Conservation (phyloP, 2,888 invertebrate genomes). For the Acanthosoma haemorrhoidale region DNA sequence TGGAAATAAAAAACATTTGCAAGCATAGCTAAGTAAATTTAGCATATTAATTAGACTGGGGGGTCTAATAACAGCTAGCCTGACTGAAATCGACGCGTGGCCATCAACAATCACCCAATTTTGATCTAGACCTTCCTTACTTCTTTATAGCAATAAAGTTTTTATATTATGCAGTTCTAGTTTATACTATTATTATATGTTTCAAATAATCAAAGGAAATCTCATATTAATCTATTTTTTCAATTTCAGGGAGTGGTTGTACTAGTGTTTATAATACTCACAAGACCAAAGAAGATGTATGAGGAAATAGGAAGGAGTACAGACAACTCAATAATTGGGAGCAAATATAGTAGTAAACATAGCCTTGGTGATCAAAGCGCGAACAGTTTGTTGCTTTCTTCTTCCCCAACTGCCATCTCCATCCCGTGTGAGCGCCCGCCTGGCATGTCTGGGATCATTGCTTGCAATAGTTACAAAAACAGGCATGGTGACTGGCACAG, state of each 20-base stretch:
- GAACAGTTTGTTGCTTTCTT: not conserved
- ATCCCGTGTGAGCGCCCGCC: constrained; percentile 55
- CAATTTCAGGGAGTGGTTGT: constrained; percentile 47
- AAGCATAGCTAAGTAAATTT: no score
- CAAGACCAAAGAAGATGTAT: constrained; percentile 46
- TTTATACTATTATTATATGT: no score
- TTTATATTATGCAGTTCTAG: no score
- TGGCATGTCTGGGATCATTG: constrained; percentile 69
- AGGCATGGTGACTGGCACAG: constrained; percentile 50
- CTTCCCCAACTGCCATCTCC: constrained; percentile 5
- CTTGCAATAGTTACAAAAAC: constrained; percentile 71
- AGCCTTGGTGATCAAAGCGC: not conserved
- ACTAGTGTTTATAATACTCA: constrained; percentile 46
- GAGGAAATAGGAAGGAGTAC: constrained; percentile 44
- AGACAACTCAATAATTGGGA: constrained; percentile 42
- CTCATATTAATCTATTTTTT: no score
- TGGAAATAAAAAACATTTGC: no score
- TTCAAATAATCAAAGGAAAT: no score
- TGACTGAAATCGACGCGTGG: no score
- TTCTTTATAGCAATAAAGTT: no score
- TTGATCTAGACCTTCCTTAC: no score
- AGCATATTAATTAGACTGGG: no score
- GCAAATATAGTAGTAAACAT: constrained; percentile 17
- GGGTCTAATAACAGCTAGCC: no score
- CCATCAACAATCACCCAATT: no score